Evolutionary conservation across 1,140 invertebrate species (phyloP), one percentile per base, ranked within the genome.

Genomic region (Caenorhabditis latens): DNA sequence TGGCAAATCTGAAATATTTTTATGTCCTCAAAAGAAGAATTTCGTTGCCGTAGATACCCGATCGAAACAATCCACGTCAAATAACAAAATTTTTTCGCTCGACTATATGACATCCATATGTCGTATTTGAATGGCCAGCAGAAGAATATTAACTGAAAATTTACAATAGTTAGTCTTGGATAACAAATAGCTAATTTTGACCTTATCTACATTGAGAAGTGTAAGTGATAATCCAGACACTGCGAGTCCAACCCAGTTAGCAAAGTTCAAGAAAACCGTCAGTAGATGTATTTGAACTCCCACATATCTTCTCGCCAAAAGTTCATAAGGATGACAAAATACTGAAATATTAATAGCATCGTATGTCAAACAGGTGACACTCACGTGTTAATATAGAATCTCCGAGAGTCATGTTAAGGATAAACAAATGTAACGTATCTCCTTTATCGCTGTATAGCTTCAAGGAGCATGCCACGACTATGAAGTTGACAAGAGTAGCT

Each of bases 381-480:
- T 75, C 71, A 92, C 91, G 90, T 84, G 91, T 92, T 43, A 92
- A 71, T 55, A 92, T 84, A 8, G 93, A 83, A 88, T 92, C 91
- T 46, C 92, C 91, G 16, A 91, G 71, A 9, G 91, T 92, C 91
- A 92, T 92, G 63, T 90, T 92, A n/a, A 91, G 87, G 40, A 91
- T 92, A 63, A 92, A 92, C 67, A 92, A 67, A 83, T 92, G 92
- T 90, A 92, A 91, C 40, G 91, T 92, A 75, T 92, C 91, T 4
- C 91, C 91, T 79, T 90, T 90, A 63, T 90, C 58, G 83, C 89
- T 92, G 82, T 91, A 92, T 46, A 92, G 67, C 57, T 91, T 91
- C 4, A 92, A 85, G 24, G 92, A 92, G 83, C 91, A 92, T 57
- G 91, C 88, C 19, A 92, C 88, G 16, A 92, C 91, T 14, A 92